Evolutionary conservation across 2,113 vertebrate species (phyloP), one percentile per base, ranked within the genome.

Genomic region (Leptocoma aspasia): DNA sequence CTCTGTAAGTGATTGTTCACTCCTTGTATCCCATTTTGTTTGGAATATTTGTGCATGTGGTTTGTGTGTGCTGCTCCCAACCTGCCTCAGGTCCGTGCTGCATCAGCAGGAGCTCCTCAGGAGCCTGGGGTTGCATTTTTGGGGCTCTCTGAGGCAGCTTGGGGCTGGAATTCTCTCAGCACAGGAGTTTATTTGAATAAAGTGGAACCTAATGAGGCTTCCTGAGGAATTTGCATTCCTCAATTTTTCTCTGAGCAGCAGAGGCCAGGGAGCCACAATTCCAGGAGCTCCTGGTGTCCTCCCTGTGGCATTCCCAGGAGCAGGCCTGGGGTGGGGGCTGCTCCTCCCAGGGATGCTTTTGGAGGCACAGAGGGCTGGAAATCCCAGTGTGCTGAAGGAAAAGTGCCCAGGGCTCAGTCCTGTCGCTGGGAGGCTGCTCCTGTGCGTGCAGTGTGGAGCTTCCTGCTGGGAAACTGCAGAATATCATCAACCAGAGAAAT

Each of bases 381-480:
- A 61, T 33, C 30, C 33, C 28, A 3, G 17, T 5, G 44, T 57
- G 52, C 79, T 44, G 57, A 35, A 20, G 72, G 82, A 63, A 35
- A 47, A 73, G 11, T 47, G 65, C 82, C 69, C 61, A 4, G 30
- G 82, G 82, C 89, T 78, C 80, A 54, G 60, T 86, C 49, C 84
- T 7, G 0, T 5, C 12, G 1, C 5, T 50, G 20, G 42, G 68
- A 65, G 76, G 73, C 39, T 66, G 59, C 79, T 77, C 20, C 2
- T 60, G 49, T 27, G 37, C 13, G 44, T 21, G 9, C 65, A 44
- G 5, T 2, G 80, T 30, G 53, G 8, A 41, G 80, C 65, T 66
- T 50, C 28, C 2, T 8, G 26, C 39, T 0, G 0, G 28, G 47
- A n/a, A 86, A 50, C 52, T 23, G 53, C 50, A 1, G 30, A 50